Percentiles rank a stretch among this genome's conserved stretches.
Conservation (phyloP, 2,888 invertebrate genomes). For the Cryptocheilus praepositus region DNA sequence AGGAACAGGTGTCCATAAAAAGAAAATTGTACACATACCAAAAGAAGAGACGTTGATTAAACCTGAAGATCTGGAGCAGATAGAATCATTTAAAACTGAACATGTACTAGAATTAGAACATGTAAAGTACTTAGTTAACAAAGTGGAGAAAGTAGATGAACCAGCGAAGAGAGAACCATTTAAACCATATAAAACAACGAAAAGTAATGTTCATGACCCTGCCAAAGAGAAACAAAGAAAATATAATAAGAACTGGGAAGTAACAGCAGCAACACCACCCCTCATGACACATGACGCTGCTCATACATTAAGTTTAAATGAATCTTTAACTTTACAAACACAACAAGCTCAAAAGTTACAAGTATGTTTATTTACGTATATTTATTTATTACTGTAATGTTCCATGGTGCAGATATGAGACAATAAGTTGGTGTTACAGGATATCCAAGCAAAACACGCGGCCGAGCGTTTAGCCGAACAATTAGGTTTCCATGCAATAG, state of each 20-base stretch:
- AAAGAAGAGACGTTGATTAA: constrained; percentile 77
- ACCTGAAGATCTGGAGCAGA: constrained; percentile 76
- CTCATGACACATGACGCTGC: constrained; percentile 77
- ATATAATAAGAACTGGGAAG: constrained; percentile 78
- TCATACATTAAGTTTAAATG: constrained; percentile 77
- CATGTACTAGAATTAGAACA: constrained; percentile 70
- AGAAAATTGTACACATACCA: constrained; percentile 75
- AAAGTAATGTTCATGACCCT: constrained; percentile 77
- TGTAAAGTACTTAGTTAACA: constrained; percentile 77
- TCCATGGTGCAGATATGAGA: not conserved
- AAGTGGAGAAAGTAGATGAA: constrained; percentile 72
- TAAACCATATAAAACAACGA: constrained; percentile 79
- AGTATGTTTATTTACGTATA: too few relatives aligned
- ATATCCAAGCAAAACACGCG: constrained; percentile 78
- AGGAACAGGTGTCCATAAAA: constrained; percentile 75
- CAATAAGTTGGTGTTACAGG: constrained; percentile 56
- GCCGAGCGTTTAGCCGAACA: constrained; percentile 76
- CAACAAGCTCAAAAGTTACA: constrained; percentile 73
- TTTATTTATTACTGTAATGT: too few relatives aligned
- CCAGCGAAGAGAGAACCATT: constrained; percentile 72
- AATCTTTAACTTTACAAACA: constrained; percentile 78
- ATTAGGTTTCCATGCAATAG: constrained; percentile 73
- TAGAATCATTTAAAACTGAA: constrained; percentile 63
- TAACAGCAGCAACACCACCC: constrained; percentile 81
- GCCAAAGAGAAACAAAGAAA: constrained; percentile 75